Percentiles rank a stretch among this genome's conserved stretches.
These are phyloP conservation scores for Sebastes flavidus DNA, from an alignment of 2,797 vertebrate species.

Conservation along the genomic window DNA sequence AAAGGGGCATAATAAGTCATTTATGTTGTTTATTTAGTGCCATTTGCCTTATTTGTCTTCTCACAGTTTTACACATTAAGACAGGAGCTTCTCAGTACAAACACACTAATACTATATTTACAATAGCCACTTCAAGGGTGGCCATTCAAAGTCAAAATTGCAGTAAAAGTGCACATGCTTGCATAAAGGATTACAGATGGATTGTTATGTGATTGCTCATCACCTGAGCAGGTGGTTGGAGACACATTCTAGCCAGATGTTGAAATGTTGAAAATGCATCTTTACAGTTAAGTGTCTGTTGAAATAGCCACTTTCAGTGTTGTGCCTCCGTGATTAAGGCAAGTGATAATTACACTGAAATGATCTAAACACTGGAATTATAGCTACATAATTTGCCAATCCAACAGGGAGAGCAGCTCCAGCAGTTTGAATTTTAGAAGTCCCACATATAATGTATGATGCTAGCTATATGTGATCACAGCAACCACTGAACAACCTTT, in stretches of 20 bases:
- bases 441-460: not conserved
- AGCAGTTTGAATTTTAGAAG: not conserved
- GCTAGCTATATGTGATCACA: not conserved
- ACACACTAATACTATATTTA: not conserved
- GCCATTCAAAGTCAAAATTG: not conserved
- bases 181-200: not conserved
- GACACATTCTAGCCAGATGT: not conserved
- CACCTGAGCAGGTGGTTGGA: not conserved
- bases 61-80: not conserved
- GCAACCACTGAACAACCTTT: not conserved
- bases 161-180: slow-evolving; percentile 11
- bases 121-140: not conserved
- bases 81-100: not conserved
- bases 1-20: not conserved
- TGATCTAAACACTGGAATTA: not conserved
- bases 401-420: not conserved
- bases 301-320: not conserved
- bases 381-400: not conserved
- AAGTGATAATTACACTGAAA: not conserved
- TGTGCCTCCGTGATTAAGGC: not conserved
- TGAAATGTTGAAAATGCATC: not conserved
- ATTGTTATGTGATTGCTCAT: not conserved
- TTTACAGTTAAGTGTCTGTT: not conserved
- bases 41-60: not conserved
- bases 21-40: not conserved